Conservation (phyloP, 2,797 vertebrate species). For the Scomberomorus guttatus region DNA sequence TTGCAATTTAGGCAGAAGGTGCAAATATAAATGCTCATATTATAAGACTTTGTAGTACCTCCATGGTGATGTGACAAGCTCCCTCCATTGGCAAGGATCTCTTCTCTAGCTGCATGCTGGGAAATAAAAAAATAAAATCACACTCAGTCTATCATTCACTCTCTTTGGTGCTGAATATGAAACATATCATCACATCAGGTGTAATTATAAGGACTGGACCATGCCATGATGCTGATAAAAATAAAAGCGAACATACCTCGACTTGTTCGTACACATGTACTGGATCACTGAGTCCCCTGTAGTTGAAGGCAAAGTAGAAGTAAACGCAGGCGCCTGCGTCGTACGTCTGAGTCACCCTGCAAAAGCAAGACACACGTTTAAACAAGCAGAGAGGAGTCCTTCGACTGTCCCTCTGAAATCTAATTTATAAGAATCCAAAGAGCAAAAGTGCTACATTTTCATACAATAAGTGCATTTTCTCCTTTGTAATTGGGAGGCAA, state of each 20-base stretch:
- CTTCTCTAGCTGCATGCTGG: conserved; percentile 96
- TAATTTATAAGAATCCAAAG: conserved; percentile 21
- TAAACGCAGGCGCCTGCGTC: conserved; percentile 98
- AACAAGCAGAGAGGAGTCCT: conserved; percentile 7
- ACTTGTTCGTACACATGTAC: conserved; percentile 95
- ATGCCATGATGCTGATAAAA: not conserved
- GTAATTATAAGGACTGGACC: not conserved
- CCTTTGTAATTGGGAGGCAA: conserved; percentile 38
- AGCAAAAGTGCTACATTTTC: conserved; percentile 21
- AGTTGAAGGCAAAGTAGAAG: conserved; percentile 99
- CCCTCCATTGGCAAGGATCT: conserved; percentile 98
- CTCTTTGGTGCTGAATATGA: not conserved
- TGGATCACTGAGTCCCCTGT: conserved; percentile 96
- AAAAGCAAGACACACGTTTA: conserved; percentile 33
- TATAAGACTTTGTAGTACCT: conserved; percentile 86
- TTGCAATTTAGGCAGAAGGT: conserved; percentile 1
- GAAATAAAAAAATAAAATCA: conserved; percentile 31
- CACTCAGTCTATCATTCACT: conserved; percentile 15
- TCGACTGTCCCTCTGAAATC: conserved; percentile 22
- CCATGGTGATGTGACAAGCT: conserved; percentile 99
- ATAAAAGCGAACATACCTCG: conserved; percentile 88
- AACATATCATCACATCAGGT: conserved; percentile 6
- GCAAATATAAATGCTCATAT: conserved; percentile 15
- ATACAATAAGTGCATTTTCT: conserved; percentile 36
- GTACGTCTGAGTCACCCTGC: conserved; percentile 97